These are phyloP conservation scores for Sebastes oblongus DNA, from an alignment of 2,797 vertebrate species.

Conservation along the genomic window DNA sequence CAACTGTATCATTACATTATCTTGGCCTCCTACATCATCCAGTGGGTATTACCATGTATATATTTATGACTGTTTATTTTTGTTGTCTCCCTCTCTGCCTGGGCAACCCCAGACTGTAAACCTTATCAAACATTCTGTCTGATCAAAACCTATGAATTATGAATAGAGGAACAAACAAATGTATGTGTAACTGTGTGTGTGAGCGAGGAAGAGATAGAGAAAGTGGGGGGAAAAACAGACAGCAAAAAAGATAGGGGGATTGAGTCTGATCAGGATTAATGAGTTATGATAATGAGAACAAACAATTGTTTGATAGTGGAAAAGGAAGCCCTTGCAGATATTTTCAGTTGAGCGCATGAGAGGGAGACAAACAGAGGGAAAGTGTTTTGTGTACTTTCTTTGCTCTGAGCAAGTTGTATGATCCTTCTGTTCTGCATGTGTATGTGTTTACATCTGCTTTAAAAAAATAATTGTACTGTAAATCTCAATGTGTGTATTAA, in stretches of 20 bases:
- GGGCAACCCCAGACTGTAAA: constrained; percentile 61
- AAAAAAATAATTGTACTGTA: not conserved
- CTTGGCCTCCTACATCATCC: constrained; percentile 52
- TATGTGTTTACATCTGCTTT: constrained; percentile 3
- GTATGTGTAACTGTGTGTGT: constrained; percentile 18
- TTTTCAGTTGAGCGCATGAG: constrained; percentile 33
- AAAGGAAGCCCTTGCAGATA: constrained; percentile 61
- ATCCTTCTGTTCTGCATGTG: constrained; percentile 7
- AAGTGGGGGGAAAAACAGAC: not conserved
- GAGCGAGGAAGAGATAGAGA: not conserved
- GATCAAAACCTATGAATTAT: constrained; percentile 78
- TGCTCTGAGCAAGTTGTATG: constrained; percentile 32
- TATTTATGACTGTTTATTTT: constrained; percentile 71
- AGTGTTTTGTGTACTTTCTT: constrained; percentile 49
- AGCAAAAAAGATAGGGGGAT: constrained; percentile 29
- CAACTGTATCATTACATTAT: constrained; percentile 39
- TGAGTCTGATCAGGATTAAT: constrained; percentile 73
- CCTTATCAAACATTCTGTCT: constrained; percentile 78
- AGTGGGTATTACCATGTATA: constrained; percentile 53
- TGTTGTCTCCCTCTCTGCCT: constrained; percentile 59
- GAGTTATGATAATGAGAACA: constrained; percentile 76
- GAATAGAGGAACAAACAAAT: constrained; percentile 66
- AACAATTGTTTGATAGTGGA: constrained; percentile 73
- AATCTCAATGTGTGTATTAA: not conserved
- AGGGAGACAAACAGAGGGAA: constrained; percentile 28